These are phyloP conservation scores for Thumatha senex DNA, from an alignment of 2,888 invertebrate genomes.

Conservation along the genomic window DNA sequence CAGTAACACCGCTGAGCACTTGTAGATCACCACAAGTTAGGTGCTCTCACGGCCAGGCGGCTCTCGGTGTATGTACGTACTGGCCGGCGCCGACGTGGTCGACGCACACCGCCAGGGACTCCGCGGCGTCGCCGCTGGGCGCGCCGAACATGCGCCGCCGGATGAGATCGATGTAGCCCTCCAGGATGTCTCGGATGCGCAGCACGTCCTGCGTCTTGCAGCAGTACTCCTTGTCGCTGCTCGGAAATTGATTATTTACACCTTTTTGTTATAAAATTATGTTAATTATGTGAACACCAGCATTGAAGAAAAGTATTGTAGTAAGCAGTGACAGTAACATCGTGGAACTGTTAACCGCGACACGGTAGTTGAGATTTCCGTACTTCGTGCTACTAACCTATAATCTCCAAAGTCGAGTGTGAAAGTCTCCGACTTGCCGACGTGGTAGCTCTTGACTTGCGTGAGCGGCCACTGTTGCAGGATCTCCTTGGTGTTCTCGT, in stretches of 20 bases:
- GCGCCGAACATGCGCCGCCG: constrained; percentile 96
- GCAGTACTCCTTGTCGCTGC: constrained; percentile 97
- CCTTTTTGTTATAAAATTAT: not conserved
- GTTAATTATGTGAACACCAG: too few species aligned
- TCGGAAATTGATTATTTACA: too few species aligned
- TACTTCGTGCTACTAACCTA: constrained; percentile 51
- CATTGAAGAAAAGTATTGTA: too few species aligned
- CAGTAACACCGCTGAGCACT: too few species aligned
- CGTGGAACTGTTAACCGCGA: too few species aligned
- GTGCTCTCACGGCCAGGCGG: too few species aligned
- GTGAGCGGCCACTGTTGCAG: constrained; percentile 98
- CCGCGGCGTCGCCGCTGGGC: constrained; percentile 92
- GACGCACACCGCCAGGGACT: constrained; percentile 86
- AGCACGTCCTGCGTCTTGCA: constrained; percentile 99
- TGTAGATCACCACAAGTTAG: too few species aligned
- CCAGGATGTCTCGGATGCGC: constrained; percentile 97
- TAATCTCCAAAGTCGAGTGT: constrained; percentile 99
- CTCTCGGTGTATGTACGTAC: too few species aligned
- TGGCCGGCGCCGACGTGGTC: constrained; percentile 95
- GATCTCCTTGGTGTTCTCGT: constrained; percentile 98
- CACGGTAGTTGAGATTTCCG: too few species aligned
- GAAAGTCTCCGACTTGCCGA: constrained; percentile 98
- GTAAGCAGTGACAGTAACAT: too few species aligned
- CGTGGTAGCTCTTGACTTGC: constrained; percentile 96
- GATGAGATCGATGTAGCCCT: constrained; percentile 99